Conservation (phyloP, 2,113 vertebrate genomes). For the Pluvialis apricaria region DNA sequence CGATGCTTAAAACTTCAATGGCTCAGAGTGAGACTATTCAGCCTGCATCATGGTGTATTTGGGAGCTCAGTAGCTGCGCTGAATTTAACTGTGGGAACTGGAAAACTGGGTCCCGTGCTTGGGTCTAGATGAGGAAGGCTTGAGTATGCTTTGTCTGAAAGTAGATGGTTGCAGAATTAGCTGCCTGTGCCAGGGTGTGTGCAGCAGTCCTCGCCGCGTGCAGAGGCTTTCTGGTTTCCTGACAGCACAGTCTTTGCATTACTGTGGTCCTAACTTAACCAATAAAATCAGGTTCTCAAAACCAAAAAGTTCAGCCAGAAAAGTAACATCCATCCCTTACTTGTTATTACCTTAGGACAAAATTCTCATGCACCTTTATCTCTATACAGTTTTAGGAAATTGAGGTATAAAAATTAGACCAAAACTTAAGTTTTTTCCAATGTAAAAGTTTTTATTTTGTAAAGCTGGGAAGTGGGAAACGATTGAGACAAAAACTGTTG, state of each 20-base stretch:
- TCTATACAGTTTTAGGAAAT: neutral
- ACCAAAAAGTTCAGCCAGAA: neutral
- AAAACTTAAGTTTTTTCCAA: neutral
- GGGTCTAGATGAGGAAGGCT: neutral
- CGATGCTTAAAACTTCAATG: neutral
- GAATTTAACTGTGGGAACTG: neutral
- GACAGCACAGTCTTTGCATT: accelerated
- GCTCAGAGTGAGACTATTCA: neutral
- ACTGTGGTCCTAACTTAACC: accelerated
- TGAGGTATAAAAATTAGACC: neutral
- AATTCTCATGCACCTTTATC: accelerated
- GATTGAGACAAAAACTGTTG: neutral
- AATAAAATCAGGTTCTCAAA: neutral
- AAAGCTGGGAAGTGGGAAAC: neutral
- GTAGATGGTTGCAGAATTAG: neutral
- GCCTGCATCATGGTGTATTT: neutral
- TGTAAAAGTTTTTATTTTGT: neutral
- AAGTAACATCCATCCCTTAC: neutral
- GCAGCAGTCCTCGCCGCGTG: accelerated
- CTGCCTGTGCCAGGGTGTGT: neutral
- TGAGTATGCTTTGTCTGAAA: neutral
- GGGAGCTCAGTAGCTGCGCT: neutral
- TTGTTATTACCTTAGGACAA: neutral
- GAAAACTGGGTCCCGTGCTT: neutral
- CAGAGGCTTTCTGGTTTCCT: neutral